A percentile compares a stretch with the other conserved stretches of the same genome.
phyloP scores from a whole-genome alignment of 2,888 invertebrate genomes.

The Aelia acuminata region DNA sequence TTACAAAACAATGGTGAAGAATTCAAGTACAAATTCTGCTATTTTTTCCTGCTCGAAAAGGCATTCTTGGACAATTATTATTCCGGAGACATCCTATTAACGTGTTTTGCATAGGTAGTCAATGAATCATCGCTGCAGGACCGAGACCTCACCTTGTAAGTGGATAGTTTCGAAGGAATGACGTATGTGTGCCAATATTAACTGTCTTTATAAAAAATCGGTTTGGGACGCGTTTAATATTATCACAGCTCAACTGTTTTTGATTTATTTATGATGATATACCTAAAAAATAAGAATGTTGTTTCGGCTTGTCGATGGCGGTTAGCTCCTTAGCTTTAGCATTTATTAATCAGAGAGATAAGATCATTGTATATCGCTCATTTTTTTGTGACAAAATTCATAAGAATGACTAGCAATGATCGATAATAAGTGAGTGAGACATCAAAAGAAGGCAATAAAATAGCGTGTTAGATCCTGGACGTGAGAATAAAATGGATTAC shows the following conservation, averaged over 20 bases:
- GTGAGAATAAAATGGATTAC: too few relatives aligned
- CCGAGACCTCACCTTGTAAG: background rate
- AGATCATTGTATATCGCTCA: background rate
- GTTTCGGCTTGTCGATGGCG: background rate
- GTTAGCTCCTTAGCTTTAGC: background rate
- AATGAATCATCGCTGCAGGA: background rate
- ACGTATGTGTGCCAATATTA: background rate
- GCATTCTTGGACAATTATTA: background rate
- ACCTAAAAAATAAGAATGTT: background rate
- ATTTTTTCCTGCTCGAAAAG: background rate
- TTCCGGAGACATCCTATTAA: background rate
- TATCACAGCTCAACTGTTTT: background rate
- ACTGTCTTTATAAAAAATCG: background rate
- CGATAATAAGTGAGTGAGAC: background rate
- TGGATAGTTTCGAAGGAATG: background rate
- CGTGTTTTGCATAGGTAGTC: background rate
- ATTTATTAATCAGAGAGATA: background rate
- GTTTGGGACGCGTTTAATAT: background rate
- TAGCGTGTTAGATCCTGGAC: too few relatives aligned
- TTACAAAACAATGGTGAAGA: too few relatives aligned
- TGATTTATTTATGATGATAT: slow-evolving; percentile 8
- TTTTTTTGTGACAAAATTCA: background rate
- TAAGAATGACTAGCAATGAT: background rate
- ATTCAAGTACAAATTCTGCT: background rate
- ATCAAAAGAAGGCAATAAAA: too few relatives aligned